phyloP scores from a whole-genome alignment of 2,113 vertebrate species.

The Blennius ocellaris region DNA sequence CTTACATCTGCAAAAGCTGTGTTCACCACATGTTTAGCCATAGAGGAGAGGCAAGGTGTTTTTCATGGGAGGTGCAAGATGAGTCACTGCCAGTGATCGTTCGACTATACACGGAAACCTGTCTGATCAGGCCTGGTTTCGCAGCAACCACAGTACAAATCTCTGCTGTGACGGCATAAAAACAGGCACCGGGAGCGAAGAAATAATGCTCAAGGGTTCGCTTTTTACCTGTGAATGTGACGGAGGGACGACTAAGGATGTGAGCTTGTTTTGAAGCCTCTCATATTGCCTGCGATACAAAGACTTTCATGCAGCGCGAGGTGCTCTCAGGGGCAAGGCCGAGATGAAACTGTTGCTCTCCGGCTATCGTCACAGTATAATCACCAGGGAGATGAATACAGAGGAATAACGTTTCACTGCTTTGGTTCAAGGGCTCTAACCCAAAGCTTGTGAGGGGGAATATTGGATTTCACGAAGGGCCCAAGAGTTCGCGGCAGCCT shows the following conservation, averaged over 20 bases:
- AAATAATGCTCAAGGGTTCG: conserved; percentile 44
- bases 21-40: conserved; percentile 65
- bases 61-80: conserved; percentile 15
- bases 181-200: conserved; percentile 32
- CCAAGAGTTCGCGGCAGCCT: conserved; percentile 43
- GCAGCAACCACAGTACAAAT: conserved; percentile 60
- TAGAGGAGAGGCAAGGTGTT: conserved; percentile 39
- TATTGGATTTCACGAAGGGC: conserved; percentile 65
- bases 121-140: conserved; percentile 72
- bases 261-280: conserved; percentile 57
- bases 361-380: conserved; percentile 68
- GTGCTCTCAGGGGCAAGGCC: conserved; percentile 67
- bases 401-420: conserved; percentile 70
- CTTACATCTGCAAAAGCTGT: conserved; percentile 43
- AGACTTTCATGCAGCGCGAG: conserved; percentile 53
- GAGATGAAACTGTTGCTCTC: conserved; percentile 63
- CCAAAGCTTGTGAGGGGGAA: conserved; percentile 54
- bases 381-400: conserved; percentile 67
- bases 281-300: conserved; percentile 72
- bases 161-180: conserved; percentile 41
- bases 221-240: conserved; percentile 53
- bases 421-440: conserved; percentile 56
- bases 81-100: conserved; percentile 52
- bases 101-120: conserved; percentile 49
- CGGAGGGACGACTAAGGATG: conserved; percentile 38